These are phyloP conservation scores for Mythimna ferrago DNA, from an alignment of 2,888 invertebrate genomes.

Conservation along the genomic window DNA sequence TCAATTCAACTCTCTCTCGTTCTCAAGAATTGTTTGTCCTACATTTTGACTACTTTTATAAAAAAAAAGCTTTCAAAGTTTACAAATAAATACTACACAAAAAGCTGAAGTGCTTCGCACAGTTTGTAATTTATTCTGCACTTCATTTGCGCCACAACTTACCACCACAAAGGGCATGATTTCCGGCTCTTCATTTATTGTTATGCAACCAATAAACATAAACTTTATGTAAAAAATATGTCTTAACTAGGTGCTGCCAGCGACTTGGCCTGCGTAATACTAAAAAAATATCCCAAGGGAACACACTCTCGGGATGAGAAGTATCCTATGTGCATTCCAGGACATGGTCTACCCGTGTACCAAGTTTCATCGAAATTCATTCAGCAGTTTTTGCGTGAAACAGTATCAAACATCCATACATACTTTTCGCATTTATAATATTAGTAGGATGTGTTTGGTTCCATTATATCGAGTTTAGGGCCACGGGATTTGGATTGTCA, in stretches of 20 bases:
- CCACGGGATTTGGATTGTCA: background rate
- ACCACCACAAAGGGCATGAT: slow-evolving; percentile 31
- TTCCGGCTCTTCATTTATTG: slow-evolving; percentile 37
- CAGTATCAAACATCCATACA: too few species aligned
- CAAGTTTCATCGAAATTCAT: too few species aligned
- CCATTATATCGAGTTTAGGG: background rate
- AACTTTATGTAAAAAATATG: background rate
- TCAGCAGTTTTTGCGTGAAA: too few species aligned
- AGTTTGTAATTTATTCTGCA: slow-evolving; percentile 33
- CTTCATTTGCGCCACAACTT: slow-evolving; percentile 8
- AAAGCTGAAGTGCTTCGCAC: background rate
- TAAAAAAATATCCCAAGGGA: too few species aligned
- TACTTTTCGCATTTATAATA: too few species aligned
- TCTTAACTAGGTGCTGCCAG: background rate
- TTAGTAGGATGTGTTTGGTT: background rate
- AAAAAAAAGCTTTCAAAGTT: too few species aligned
- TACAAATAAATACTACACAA: background rate
- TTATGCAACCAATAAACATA: background rate
- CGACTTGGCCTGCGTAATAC: too few species aligned
- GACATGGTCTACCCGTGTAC: too few species aligned
- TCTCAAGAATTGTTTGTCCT: background rate
- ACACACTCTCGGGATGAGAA: too few species aligned
- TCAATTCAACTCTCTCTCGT: background rate
- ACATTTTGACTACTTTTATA: background rate
- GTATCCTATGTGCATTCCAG: too few species aligned